Evolutionary conservation across 35 echinoderm and acorn worm genomes (phyloP), one percentile per base, ranked within the genome.

Genomic region (Heliocidaris erythrogramma): DNA sequence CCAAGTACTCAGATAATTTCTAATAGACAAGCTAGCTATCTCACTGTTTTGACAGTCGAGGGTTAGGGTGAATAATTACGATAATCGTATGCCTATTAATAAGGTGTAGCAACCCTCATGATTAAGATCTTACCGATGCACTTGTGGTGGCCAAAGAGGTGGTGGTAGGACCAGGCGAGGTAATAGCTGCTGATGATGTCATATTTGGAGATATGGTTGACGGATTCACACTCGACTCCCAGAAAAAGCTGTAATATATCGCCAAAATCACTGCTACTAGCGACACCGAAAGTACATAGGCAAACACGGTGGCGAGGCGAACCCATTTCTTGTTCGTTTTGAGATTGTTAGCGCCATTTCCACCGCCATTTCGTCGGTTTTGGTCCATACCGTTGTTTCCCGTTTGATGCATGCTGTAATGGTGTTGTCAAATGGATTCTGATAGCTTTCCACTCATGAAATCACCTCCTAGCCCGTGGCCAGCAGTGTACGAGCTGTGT

Each of bases 301-400:
- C 98, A 52, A 99, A 97, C 30, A 99, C 98, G 11, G 98, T 99
- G n/a, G 98, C 98, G 85, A 99, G 94, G 7, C 98, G 94, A 59
- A 99, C 95, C 96, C 98, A 99, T 71, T 99, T 99, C 95, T 99
- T 99, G 91, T 99, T 99, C 92, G 98, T 97, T 93, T 99, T 99
- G 48, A 97, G 94, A 59, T 92, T 97, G 27, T 94, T 96, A 8
- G 97, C 86, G 90, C 96, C 94, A 59, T 93, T 96, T 21, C 96
- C 95, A 17, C 91, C 21, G 42, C 96, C 94, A 24, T 96, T 98
- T 52, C 95, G 85, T 85, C 94, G 53, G 30, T 98, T 96, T n/a
- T 78, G 65, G 85, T 97, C 94, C 50, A 59, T 30, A 3, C 91
- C 91, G 91, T 92, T 89, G 42, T 89, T 92, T 30, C 91, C 91